Percentiles rank a stretch among this genome's conserved stretches.
phyloP scores from a whole-genome alignment of 2,888 invertebrate genomes.

The Hartigia nigra region DNA sequence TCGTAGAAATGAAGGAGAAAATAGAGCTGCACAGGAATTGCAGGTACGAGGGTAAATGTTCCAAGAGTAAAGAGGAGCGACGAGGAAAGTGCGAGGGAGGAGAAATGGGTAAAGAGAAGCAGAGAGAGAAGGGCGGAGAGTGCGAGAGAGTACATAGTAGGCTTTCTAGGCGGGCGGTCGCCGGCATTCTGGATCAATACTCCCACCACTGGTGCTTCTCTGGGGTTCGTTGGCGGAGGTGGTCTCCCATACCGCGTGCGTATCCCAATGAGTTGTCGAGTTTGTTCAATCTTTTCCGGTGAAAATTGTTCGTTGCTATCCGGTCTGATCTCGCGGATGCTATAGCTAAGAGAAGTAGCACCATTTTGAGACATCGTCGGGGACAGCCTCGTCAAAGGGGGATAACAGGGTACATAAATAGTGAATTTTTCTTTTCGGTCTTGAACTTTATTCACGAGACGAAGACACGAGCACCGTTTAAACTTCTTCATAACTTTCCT shows the following conservation, averaged over 20 bases:
- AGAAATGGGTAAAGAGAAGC: slow-evolving; percentile 21
- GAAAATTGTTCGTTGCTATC: neutral
- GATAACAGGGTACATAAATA: neutral
- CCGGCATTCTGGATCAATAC: slow-evolving; percentile 64
- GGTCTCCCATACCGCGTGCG: slow-evolving; percentile 24
- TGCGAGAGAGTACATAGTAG: slow-evolving; percentile 43
- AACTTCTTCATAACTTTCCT: neutral
- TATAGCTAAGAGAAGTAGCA: neutral
- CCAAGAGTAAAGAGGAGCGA: neutral
- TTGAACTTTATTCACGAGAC: neutral
- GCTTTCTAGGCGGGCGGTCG: slow-evolving; percentile 52
- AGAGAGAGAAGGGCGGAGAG: slow-evolving; percentile 28
- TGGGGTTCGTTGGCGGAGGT: slow-evolving; percentile 31
- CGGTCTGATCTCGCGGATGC: neutral
- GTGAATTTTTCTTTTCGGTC: neutral
- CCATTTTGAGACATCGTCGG: neutral
- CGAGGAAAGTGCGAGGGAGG: neutral
- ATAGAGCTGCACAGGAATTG: neutral
- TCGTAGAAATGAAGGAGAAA: neutral
- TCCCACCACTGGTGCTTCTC: slow-evolving; percentile 51
- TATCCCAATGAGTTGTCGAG: slow-evolving; percentile 19
- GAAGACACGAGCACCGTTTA: neutral
- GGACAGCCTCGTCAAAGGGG: neutral
- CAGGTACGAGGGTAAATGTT: neutral
- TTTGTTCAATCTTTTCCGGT: slow-evolving; percentile 11